These are phyloP conservation scores for Xiphophorus birchmanni DNA, from an alignment of 2,797 vertebrate genomes.

Conservation along the genomic window DNA sequence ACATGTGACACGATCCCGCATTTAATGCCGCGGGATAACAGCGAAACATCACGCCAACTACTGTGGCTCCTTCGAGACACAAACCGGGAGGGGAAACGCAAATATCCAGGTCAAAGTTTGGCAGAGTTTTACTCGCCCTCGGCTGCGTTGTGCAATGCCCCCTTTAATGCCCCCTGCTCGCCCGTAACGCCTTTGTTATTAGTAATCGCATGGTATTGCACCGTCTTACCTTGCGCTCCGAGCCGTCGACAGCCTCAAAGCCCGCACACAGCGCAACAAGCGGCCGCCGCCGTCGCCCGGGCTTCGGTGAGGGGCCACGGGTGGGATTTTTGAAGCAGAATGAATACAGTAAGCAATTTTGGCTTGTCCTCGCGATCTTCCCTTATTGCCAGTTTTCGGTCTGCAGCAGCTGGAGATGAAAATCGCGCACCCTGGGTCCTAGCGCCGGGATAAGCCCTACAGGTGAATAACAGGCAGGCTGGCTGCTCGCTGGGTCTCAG, in stretches of 20 bases:
- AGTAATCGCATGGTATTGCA: conserved; percentile 85
- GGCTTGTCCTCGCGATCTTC: conserved; percentile 86
- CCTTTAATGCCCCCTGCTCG: conserved; percentile 86
- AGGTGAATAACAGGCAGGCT: conserved; percentile 80
- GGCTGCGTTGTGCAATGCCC: conserved; percentile 83
- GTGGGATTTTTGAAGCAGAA: conserved; percentile 69
- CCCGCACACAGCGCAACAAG: conserved; percentile 76
- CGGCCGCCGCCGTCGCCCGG: conserved; percentile 63
- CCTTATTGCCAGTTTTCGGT: conserved; percentile 86
- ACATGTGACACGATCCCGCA: conserved; percentile 71
- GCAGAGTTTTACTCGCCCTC: conserved; percentile 82
- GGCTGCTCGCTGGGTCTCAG: conserved; percentile 23
- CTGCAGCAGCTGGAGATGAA: conserved; percentile 89
- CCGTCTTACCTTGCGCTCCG: conserved; percentile 86
- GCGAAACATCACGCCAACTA: conserved; percentile 54
- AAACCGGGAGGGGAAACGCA: conserved; percentile 50
- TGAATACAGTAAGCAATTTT: conserved; percentile 80
- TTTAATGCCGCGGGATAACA: conserved; percentile 64
- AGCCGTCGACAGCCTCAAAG: conserved; percentile 71
- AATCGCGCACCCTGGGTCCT: conserved; percentile 90
- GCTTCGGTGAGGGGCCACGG: conserved; percentile 63
- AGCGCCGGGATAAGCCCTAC: conserved; percentile 81
- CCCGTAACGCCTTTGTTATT: conserved; percentile 90
- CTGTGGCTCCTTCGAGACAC: conserved; percentile 34
- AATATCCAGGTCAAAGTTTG: conserved; percentile 83